Evolutionary conservation across 2,797 vertebrate genomes (phyloP).

Genomic region (Chelidonichthys spinosus): DNA sequence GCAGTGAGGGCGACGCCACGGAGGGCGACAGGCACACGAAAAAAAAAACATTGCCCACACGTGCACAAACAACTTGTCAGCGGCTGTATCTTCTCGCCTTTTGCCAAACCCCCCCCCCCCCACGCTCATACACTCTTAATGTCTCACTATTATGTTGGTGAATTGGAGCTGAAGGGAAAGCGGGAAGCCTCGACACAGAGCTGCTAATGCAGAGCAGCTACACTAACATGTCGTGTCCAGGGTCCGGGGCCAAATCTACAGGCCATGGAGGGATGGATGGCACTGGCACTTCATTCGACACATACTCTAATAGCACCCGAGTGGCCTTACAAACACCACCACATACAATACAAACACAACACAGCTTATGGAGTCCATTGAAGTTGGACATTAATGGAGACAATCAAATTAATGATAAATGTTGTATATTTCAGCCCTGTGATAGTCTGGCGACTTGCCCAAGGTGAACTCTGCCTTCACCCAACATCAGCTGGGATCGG

Average conservation of each 20-base stretch:
- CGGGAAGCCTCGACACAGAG: conserved; percentile 60
- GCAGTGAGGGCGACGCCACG: conserved; percentile 1
- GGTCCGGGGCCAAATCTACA: conserved; percentile 30
- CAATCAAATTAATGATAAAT: neutral
- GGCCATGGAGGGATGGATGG: conserved; percentile 1
- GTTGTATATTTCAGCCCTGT: no score
- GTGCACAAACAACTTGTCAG: conserved; percentile 59
- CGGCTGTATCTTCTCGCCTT: conserved; percentile 26
- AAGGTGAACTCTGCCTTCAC: no score
- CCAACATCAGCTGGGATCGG: no score
- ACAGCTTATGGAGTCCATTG: neutral
- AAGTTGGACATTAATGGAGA: neutral
- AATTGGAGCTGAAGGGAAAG: conserved; percentile 82
- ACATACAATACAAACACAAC: neutral
- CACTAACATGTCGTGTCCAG: conserved; percentile 31
- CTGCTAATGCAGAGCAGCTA: conserved; percentile 68
- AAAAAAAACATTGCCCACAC: conserved; percentile 49
- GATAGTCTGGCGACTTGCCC: no score
- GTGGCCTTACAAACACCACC: conserved; percentile 7
- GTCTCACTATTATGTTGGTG: conserved; percentile 71
- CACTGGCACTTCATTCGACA: conserved; percentile 6
- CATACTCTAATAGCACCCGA: neutral
- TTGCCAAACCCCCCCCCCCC: conserved; percentile 6
- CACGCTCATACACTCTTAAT: conserved; percentile 39
- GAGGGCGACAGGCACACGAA: conserved; percentile 13